phyloP scores from a whole-genome alignment of 2,797 vertebrate species.

The Neosalanx taihuensis region DNA sequence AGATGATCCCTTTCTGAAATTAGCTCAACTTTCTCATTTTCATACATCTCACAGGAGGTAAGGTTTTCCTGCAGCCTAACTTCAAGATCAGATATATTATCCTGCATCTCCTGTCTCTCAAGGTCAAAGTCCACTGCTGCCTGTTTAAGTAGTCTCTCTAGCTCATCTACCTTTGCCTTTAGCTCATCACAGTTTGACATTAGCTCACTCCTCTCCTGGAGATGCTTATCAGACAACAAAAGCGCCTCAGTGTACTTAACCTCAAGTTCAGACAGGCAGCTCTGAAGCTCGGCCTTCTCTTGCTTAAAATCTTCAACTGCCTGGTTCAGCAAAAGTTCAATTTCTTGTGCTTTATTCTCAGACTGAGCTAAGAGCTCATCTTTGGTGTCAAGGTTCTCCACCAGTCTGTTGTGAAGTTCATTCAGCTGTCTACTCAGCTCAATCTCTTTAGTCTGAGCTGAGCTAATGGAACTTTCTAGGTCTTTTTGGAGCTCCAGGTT shows the following conservation, averaged over 20 bases:
- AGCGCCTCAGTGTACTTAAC: constrained; percentile 54
- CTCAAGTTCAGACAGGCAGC: constrained; percentile 61
- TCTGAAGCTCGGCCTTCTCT: constrained; percentile 71
- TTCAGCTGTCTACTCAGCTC: constrained; percentile 70
- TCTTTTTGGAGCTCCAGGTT: constrained; percentile 76
- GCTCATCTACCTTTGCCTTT: constrained; percentile 62
- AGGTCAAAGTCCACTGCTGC: constrained; percentile 63
- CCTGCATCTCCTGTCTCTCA: constrained; percentile 69
- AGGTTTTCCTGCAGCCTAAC: constrained; percentile 50
- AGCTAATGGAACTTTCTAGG: constrained; percentile 57
- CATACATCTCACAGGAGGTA: constrained; percentile 28
- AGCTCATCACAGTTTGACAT: constrained; percentile 67
- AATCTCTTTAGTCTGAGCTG: constrained; percentile 69
- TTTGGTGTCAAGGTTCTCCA: constrained; percentile 65
- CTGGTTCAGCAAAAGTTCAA: constrained; percentile 64
- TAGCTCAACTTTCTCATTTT: constrained; percentile 59
- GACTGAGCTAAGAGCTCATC: constrained; percentile 56
- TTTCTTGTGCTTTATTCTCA: constrained; percentile 58
- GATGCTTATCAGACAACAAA: constrained; percentile 51
- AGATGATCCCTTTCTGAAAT: constrained; percentile 67
- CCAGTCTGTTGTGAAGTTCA: constrained; percentile 68
- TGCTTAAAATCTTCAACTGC: constrained; percentile 65
- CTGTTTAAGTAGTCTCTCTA: constrained; percentile 69
- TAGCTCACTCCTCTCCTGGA: constrained; percentile 64
- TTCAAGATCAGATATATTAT: constrained; percentile 61